These are phyloP conservation scores for Misgurnus anguillicaudatus DNA, from an alignment of 2,113 vertebrate species.

Conservation along the genomic window DNA sequence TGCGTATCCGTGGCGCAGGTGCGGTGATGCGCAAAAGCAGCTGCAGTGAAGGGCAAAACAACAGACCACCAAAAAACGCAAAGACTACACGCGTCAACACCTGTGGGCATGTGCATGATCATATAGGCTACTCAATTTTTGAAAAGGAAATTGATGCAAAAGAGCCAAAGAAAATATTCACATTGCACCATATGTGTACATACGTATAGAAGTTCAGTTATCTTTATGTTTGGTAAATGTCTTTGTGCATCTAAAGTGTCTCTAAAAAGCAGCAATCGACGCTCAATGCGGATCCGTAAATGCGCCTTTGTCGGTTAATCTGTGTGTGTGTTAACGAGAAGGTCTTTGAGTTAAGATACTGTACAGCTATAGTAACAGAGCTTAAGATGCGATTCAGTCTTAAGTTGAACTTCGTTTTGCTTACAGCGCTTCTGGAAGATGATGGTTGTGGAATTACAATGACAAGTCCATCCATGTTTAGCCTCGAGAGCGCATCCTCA, in stretches of 20 bases:
- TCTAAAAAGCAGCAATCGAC: constrained; percentile 68
- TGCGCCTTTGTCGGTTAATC: constrained; percentile 63
- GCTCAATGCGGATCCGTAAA: constrained; percentile 75
- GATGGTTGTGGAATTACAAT: constrained; percentile 68
- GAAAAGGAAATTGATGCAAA: constrained; percentile 52
- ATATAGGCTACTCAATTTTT: constrained; percentile 25
- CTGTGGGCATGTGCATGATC: constrained; percentile 51
- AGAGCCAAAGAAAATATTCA: constrained; percentile 63
- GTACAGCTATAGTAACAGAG: constrained; percentile 75
- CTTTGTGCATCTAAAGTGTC: constrained; percentile 61
- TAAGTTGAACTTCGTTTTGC: constrained; percentile 62
- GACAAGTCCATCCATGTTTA: constrained; percentile 73
- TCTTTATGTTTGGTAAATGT: constrained; percentile 68
- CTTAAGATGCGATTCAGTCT: constrained; percentile 69
- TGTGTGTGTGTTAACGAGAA: constrained; percentile 42
- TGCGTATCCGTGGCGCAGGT: constrained; percentile 29
- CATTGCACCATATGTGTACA: constrained; percentile 73
- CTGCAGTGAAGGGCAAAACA: constrained; percentile 33
- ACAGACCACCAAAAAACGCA: constrained; percentile 33
- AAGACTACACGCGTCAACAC: constrained; percentile 28
- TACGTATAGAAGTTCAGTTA: constrained; percentile 62
- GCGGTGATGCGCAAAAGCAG: background rate
- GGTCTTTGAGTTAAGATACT: constrained; percentile 65
- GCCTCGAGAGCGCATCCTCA: constrained; percentile 66
- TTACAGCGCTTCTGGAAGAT: constrained; percentile 70